Percentiles rank a stretch among this genome's conserved stretches.
phyloP scores from a whole-genome alignment of 2,888 invertebrate genomes.

The Drosophila macrothrix region DNA sequence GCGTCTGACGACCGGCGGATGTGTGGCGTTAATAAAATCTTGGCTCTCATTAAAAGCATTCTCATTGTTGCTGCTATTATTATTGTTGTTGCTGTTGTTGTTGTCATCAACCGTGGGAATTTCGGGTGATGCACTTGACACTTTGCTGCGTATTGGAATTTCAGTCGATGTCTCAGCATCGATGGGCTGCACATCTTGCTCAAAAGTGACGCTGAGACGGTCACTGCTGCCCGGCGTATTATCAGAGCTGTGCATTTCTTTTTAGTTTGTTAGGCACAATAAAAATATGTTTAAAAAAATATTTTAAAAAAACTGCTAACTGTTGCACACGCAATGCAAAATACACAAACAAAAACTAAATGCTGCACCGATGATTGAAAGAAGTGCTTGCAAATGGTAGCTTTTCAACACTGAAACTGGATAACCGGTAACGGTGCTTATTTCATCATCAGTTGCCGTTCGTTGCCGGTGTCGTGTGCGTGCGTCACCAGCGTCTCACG shows the following conservation, averaged over 20 bases:
- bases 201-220: constrained; percentile 45
- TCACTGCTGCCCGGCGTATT: constrained; percentile 5
- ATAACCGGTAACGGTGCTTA: constrained; percentile 37
- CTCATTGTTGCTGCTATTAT: constrained; percentile 3
- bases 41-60: constrained; percentile 14
- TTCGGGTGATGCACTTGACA: background rate
- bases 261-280: background rate
- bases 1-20: constrained; percentile 44
- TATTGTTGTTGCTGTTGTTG: constrained; percentile 15
- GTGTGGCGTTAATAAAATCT: constrained; percentile 18
- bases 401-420: constrained; percentile 25
- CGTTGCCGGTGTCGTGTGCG: constrained; percentile 27
- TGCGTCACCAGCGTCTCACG: constrained; percentile 52
- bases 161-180: background rate
- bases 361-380: background rate
- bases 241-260: constrained; percentile 29
- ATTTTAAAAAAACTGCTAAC: background rate
- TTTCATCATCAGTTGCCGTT: background rate
- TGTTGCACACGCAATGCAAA: constrained; percentile 19
- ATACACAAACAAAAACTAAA: constrained; percentile 20
- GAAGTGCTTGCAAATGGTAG: constrained; percentile 5
- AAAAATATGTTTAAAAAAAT: background rate
- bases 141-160: constrained; percentile 1
- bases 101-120: constrained; percentile 17
- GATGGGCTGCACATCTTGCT: constrained; percentile 40